Base-by-base conservation (phyloP, 2,113 vertebrate species). In the Hemichromis elongatus region DNA sequence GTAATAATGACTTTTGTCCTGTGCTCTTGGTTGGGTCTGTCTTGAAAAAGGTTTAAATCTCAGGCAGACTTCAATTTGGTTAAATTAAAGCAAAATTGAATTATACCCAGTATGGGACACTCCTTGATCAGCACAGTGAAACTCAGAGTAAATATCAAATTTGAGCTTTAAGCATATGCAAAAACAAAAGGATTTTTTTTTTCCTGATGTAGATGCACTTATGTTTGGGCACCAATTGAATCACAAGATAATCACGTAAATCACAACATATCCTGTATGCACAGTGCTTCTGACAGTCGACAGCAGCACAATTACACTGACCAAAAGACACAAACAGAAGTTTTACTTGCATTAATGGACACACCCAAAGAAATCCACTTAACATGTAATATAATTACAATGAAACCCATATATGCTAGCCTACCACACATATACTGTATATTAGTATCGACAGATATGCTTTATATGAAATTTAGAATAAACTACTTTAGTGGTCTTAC, bases 261-360 rank as follows among this genome's bases (percentile, higher is more conserved):
- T 77, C 70, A 19, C 50, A 35, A 30, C 68, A n/a, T 56, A 12
- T 55, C 18, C 19, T 4, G n/a, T 61, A 40, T 47, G 45, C 45
- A 30, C 70, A 75, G 70, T 52, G 2, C 42, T 52, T 84, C 19
- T 79, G 87, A 81, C 83, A 54, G 78, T 14, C 26, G 30, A 26
- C 24, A 77, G 35, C 54, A 2, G 73, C 55, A 57, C 37, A 75
- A 75, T 75, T 56, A 63, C 42, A 52, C 45, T 19, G 26, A 10
- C 42, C 42, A 75, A 52, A 75, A 75, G 6, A 75, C 45, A 28
- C 42, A 75, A 75, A 26, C 26, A 28, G 13, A 26, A 42, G 9
- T 59, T 79, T 83, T 59, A n/a, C 84, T 79, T 54, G 54, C 45
- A 77, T 53, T 85, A 83, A 85, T 83, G 55, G 77, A 83, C 63